Evolutionary conservation across 2,113 vertebrate species (phyloP), one percentile per base, ranked within the genome.

Genomic region (Mormyrus lacerda): DNA sequence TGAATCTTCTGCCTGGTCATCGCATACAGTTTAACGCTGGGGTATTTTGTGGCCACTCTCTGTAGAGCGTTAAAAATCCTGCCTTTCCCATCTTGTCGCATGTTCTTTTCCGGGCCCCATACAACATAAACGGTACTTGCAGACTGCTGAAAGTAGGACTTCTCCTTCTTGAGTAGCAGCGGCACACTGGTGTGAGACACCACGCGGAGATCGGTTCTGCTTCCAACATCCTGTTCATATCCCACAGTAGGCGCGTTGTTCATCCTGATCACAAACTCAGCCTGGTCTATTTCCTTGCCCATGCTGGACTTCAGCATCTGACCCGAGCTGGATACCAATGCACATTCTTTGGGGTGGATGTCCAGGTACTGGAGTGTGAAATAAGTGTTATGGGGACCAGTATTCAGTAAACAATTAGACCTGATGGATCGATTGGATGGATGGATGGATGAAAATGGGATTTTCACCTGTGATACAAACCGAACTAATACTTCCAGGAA

Each of bases 151-250:
- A 99, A 99, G 90, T 97, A 99, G 92, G 97, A 95, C 0, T 89
- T 93, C 90, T 97, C 96, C 27, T 97, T 97, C 89, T 93, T 93
- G 8, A 98, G 92, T 90, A 99, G 92, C 86, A 96, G 92, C 0
- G 98, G 98, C 45, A 98, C 97, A 0, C 97, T 99, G 85, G 97
- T 98, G 95, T 99, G 98, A 0, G 98, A 98, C 82, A 99, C 95
- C 1, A 99, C 97, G 0, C 98, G 96, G 31, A 99, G 0, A 0
- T 94, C 97, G 91, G 96, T 97, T 45, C 94, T 95, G 0, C 76
- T 85, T 45, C 98, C 98, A 13, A 99, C 98, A 0, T 99, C 98
- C 0, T 61, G 91, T 93, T 98, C 97, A 0, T 95, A 99, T 17
- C 97, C 96, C 0, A 10, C 0, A 0, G 97, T 98, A 88, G 98